Evolutionary conservation across 2,797 vertebrate genomes (phyloP).

Genomic region (Phrynocephalus vlangalii): DNA sequence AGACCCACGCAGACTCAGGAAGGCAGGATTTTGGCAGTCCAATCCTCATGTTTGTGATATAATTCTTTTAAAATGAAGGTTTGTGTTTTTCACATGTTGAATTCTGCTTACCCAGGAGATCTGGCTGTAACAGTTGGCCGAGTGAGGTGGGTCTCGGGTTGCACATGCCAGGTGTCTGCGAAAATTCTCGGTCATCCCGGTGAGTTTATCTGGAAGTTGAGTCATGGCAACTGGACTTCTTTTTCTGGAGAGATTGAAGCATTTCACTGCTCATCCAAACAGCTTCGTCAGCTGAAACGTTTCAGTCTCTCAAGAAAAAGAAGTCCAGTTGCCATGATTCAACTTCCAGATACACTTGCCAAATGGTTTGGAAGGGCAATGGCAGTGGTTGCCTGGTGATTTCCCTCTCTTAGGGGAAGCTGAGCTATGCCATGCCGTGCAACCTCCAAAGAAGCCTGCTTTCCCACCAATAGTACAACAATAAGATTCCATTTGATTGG

Average conservation of each 20-base stretch:
- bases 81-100: conserved; percentile 44
- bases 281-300: too few species aligned
- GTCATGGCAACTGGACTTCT: too few species aligned
- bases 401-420: background rate
- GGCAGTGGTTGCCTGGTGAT: background rate
- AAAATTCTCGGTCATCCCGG: too few species aligned
- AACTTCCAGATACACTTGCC: background rate
- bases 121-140: background rate
- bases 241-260: too few species aligned
- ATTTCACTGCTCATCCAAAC: too few species aligned
- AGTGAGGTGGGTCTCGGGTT: background rate
- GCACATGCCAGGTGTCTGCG: background rate
- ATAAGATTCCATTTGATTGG: background rate
- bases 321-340: too few species aligned
- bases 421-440: background rate
- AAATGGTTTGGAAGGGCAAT: background rate
- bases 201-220: too few species aligned
- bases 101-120: conserved; percentile 28
- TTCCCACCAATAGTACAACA: background rate
- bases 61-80: conserved; percentile 50
- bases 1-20: background rate
- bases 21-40: conserved; percentile 33
- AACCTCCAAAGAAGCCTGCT: background rate
- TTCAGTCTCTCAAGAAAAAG: too few species aligned
- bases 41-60: conserved; percentile 22